Base-by-base conservation (phyloP, 2,888 invertebrate species). In the Heterodera filipjevi region DNA sequence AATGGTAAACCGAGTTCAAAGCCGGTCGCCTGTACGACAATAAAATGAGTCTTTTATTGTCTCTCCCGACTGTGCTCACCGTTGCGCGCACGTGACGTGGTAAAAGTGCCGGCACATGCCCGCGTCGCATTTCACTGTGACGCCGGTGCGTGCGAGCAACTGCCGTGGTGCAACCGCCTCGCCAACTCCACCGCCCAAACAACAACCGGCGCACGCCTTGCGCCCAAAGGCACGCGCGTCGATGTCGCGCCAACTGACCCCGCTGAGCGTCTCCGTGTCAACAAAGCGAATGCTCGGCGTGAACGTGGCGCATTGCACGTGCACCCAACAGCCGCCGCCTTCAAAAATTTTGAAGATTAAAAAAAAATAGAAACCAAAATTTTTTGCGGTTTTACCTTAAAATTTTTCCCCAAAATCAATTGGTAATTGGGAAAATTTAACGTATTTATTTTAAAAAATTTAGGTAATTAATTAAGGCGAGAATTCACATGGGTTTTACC, bases 81-180 rank as follows among this genome's bases (percentile, higher is more conserved):
- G 85, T 75, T 89, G 89, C 53, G 89, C 89, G 83, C 98, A 99
- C 19, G 97, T 97, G 66, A 96, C 96, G 90, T 99, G 99, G 90
- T 98, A 97, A 91, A 94, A 95, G 0, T 94, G 95, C 89, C 95
- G 93, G 91, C 99, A 99, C 93, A 99, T 94, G 39, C 98, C 99
- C 16, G 98, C 98, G 91, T 99, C 99, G 91, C 99, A 99, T 81
- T 94, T 94, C 77, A 98, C 95, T 89, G 95, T 95, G 22, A 99
- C 95, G 2, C 99, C 99, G 0, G 96, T 95, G 44, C 95, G 92
- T 14, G 95, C 93, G 87, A 94, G 93, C 92, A 53, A 6, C 22
- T 22, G 53, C 1, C 53, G 53, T 6, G 27, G 59, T 19, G 6
- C 22, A 22, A 22, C 53, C 59, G 27, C 59, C 27, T n/a, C 59